Percentiles rank a stretch among this genome's conserved stretches.
Evolutionary conservation across 2,113 vertebrate genomes (phyloP).

Genomic region (Labeo rohita): DNA sequence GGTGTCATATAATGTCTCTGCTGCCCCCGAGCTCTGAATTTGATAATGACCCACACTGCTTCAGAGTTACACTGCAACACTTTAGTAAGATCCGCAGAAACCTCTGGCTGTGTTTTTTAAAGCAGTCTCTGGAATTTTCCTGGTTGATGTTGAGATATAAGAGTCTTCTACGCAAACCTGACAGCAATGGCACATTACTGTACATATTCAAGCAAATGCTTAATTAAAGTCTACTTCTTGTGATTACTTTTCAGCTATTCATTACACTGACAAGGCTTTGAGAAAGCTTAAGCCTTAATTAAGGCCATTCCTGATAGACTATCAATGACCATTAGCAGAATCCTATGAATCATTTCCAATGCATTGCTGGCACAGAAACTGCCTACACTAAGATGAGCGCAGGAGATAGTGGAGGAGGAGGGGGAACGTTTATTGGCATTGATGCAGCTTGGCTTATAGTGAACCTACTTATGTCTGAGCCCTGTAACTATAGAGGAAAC

Average conservation of each 20-base stretch:
- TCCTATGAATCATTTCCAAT: constrained; percentile 65
- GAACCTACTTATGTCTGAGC: constrained; percentile 16
- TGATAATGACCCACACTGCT: constrained; percentile 44
- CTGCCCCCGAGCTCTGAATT: constrained; percentile 14
- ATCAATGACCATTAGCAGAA: constrained; percentile 67
- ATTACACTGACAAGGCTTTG: constrained; percentile 59
- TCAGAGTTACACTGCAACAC: constrained; percentile 26
- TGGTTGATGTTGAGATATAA: not conserved
- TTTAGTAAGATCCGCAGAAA: not conserved
- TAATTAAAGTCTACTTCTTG: constrained; percentile 63
- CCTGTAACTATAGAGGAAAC: constrained; percentile 42
- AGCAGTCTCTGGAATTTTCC: not conserved
- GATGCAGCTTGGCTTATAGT: constrained; percentile 46
- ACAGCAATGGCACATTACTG: constrained; percentile 52
- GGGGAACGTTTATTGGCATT: constrained; percentile 18
- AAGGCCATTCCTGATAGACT: constrained; percentile 56
- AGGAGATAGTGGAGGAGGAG: constrained; percentile 26
- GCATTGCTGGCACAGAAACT: constrained; percentile 54
- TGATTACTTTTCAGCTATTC: constrained; percentile 63
- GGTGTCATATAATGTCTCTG: constrained; percentile 57
- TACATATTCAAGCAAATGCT: constrained; percentile 57
- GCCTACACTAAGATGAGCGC: constrained; percentile 42
- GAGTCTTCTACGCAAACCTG: constrained; percentile 30
- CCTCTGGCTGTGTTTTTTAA: not conserved
- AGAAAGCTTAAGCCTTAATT: constrained; percentile 48